phyloP scores from a whole-genome alignment of 2,888 invertebrate genomes.

The Slavum lentiscoides region DNA sequence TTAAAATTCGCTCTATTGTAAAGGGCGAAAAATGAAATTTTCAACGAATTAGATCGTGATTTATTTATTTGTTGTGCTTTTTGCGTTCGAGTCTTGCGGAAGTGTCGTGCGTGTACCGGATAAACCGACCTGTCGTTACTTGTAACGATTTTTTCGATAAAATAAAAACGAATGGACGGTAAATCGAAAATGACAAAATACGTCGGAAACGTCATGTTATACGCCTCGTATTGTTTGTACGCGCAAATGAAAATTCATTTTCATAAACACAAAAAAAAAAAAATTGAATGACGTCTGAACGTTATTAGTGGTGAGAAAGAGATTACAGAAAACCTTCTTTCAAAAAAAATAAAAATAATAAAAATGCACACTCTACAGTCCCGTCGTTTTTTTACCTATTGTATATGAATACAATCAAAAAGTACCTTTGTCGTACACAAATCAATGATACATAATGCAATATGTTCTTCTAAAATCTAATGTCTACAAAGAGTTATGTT shows the following conservation, averaged over 20 bases:
- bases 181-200: constrained; percentile 26
- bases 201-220: constrained; percentile 17
- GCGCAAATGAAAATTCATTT: constrained; percentile 4
- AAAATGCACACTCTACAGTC: no score
- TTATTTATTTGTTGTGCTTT: constrained; percentile 11
- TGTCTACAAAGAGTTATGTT: no score
- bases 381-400: no score
- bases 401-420: no score
- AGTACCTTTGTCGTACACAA: no score
- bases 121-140: constrained; percentile 28
- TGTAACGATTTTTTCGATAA: background rate
- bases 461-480: no score
- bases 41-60: background rate
- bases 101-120: background rate
- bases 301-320: no score
- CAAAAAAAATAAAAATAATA: no score
- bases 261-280: constrained; percentile 3
- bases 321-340: no score
- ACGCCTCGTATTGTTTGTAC: constrained; percentile 1
- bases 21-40: no score
- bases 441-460: no score
- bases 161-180: constrained; percentile 24
- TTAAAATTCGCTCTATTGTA: no score
- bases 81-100: background rate
- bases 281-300: background rate